Evolutionary conservation across 2,888 invertebrate genomes (phyloP).

Genomic region (Trichopria drosophilae): DNA sequence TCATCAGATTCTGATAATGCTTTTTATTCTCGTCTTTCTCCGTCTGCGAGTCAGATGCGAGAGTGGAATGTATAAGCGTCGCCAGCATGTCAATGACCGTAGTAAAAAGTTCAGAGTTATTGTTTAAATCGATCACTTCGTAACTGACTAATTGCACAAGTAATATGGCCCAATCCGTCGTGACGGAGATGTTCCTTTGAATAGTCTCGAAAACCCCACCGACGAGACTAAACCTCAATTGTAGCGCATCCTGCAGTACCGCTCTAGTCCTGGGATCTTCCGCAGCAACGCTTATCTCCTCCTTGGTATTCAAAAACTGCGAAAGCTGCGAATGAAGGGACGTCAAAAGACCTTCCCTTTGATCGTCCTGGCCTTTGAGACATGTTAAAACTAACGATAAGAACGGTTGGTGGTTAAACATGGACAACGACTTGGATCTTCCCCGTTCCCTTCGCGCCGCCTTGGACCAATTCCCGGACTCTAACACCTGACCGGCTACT

Average conservation of each 20-base stretch:
- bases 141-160: slow-evolving; percentile 91
- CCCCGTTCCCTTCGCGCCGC: slow-evolving; percentile 48
- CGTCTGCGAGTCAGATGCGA: slow-evolving; percentile 76
- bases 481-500: slow-evolving; percentile 89
- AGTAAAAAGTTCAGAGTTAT: slow-evolving; percentile 89
- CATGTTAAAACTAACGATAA: slow-evolving; percentile 92
- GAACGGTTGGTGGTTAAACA: slow-evolving; percentile 87
- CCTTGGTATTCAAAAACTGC: slow-evolving; percentile 71
- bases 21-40: slow-evolving; percentile 87
- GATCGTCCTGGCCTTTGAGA: slow-evolving; percentile 93
- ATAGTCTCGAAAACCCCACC: slow-evolving; percentile 99
- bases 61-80: slow-evolving; percentile 91
- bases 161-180: slow-evolving; percentile 93
- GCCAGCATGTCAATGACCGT: slow-evolving; percentile 97
- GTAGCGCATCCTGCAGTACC: slow-evolving; percentile 85
- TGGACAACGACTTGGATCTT: slow-evolving; percentile 56
- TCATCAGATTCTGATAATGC: slow-evolving; percentile 92
- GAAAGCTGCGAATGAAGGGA: slow-evolving; percentile 91
- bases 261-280: slow-evolving; percentile 74
- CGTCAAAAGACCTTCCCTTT: slow-evolving; percentile 85
- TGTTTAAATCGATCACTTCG: slow-evolving; percentile 88
- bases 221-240: slow-evolving; percentile 88
- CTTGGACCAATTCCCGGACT: slow-evolving; percentile 70
- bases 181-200: slow-evolving; percentile 84
- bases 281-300: slow-evolving; percentile 60